Conservation (phyloP, 2,113 vertebrate genomes). For the Cyrtonyx montezumae region DNA sequence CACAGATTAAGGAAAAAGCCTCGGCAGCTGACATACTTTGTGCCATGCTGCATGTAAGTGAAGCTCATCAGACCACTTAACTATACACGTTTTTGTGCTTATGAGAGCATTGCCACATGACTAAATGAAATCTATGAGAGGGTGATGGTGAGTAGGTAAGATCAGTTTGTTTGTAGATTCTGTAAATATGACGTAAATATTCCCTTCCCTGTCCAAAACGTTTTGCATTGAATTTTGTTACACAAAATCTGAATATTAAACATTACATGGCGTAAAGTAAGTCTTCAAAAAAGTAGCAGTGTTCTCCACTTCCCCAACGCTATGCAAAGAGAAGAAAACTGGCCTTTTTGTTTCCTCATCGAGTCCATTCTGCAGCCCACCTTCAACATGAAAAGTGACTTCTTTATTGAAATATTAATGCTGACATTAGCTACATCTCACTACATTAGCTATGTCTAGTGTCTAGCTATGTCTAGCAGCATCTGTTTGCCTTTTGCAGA, state of each 20-base stretch:
- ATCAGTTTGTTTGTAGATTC: not conserved
- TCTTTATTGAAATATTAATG: constrained; percentile 25
- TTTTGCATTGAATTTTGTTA: not conserved
- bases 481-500: not conserved
- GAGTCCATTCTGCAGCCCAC: not conserved
- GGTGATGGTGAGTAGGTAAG: not conserved
- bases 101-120: not conserved
- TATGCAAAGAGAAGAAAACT: not conserved
- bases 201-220: not conserved
- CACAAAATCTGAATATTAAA: not conserved
- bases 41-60: not conserved
- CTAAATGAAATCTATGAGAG: not conserved
- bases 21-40: not conserved
- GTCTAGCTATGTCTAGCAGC: not conserved
- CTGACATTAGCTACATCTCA: not conserved
- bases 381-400: not conserved
- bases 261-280: not conserved
- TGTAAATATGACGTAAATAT: not conserved
- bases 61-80: not conserved
- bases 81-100: not conserved
- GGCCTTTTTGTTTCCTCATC: not conserved
- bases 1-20: not conserved
- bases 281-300: not conserved
- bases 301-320: not conserved
- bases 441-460: not conserved